Base-by-base conservation (phyloP, 2,888 invertebrate species). In the Trissolcus japonicus region DNA sequence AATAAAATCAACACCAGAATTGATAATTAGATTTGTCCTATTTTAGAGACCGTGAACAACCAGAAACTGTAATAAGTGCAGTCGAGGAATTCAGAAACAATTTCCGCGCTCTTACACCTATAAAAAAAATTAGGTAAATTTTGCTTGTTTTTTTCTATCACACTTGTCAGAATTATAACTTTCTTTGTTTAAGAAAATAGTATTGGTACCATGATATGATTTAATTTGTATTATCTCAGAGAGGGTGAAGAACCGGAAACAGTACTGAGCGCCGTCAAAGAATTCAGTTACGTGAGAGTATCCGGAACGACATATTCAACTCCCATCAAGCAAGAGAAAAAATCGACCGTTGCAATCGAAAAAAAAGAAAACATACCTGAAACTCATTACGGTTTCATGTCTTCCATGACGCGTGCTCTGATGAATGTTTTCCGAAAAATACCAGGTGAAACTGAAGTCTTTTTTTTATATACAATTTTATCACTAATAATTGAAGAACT, bases 361-460 rank as follows among this genome's bases (percentile, higher is more conserved):
- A 46, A 46, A 16, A 46, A 46, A 46, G 14, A 46, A 46, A 46
- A 46, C 46, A 4, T 46, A 46, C 14, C 51, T 6, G 17, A 16
- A 51, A 51, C 51, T 21, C 74, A 80, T 7, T 76, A 80, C 9
- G 86, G 87, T 43, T 80, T 88, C 2, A 80, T 88, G 7, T 85
- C 87, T 0, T 77, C 82, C 7, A 59, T 88, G 51, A 82, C 87
- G 3, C 83, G 86, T 29, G 88, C 83, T 2, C 79, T 89, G 35
- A 84, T 78, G 67, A 73, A 65, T 4, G 88, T 86, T 2, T 80
- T 88, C 16, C 84, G 74, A 76, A 87, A 81, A 73, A 79, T 88
- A 7, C 81, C 87, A 6, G 84, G 88, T 86, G 74, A 56, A 56
- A 46, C 2, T 2, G 43, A 43, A 43, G 6, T 6, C 6, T 43